Base-by-base conservation (phyloP, 2,113 vertebrate genomes). In the Xenopus laevis region DNA sequence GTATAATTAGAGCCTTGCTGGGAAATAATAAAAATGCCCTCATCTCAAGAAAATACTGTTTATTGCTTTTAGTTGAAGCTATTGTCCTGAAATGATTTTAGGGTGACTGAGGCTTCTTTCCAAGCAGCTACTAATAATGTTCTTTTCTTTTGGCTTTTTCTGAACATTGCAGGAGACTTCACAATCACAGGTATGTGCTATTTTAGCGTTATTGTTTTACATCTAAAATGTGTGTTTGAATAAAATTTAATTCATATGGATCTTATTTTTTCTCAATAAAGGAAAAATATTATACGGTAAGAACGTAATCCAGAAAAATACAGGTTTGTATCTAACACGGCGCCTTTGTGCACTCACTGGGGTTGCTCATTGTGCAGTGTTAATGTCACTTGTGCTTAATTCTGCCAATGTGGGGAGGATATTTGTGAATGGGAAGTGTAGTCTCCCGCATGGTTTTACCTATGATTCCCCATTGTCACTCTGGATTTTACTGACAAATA, bases 151-250 rank as follows among this genome's bases (percentile, higher is more conserved):
- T 21, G 84, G 66, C 70, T 40, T 84, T 82, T 89, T 82, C 68
- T 40, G 33, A 63, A 27, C 78, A 84, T 86, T 86, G 70, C 79
- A 93, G 91, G 91, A 83, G 90, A 84, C 88, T 93, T 93, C 86
- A 92, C 91, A 75, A 86, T 91, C 80, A 92, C 91, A 92, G 91
- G 91, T 93, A 92, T 82, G 90, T 80, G 82, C 67, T 85, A 86
- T 80, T 82, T 15, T 50, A 13, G 11, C 47, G 10, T 10, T 40
- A 17, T 44, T 60, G 30, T 61, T n/a, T 18, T 15, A 15, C 21
- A 10, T 59, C 0, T 13, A 21, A 57, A 13, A 27, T 17, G 3
- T 57, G 23, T 45, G 20, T 50, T 40, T 33, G 8, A 17, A 8
- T 60, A 27, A 15, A 17, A 13, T 7, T 11, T 11, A 46, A 46